Conservation (phyloP, 2,113 vertebrate species). For the Diphyllodes magnificus region DNA sequence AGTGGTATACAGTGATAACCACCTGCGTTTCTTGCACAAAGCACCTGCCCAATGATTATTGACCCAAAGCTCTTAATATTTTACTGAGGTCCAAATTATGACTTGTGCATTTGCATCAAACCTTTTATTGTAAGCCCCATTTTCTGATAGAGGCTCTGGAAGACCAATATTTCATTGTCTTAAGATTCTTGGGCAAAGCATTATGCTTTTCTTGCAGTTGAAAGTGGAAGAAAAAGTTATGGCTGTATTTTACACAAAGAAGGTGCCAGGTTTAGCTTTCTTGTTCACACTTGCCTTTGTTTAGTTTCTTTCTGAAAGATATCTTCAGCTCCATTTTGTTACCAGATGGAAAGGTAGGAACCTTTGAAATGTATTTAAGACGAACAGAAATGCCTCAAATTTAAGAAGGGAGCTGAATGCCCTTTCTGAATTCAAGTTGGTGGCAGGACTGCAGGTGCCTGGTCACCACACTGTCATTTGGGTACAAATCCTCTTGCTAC, state of each 20-base stretch:
- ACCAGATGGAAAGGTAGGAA: neutral
- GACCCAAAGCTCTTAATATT: neutral
- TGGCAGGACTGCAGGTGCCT: neutral
- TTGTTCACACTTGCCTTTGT: neutral
- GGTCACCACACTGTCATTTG: neutral
- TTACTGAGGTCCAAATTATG: neutral
- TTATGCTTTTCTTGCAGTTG: neutral
- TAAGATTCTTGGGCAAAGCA: neutral
- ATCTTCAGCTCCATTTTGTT: neutral
- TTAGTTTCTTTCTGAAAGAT: neutral
- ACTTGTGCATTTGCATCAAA: neutral
- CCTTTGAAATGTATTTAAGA: neutral
- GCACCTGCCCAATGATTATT: neutral
- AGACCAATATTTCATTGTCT: neutral
- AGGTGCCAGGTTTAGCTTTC: neutral
- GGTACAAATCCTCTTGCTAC: neutral
- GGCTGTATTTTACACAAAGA: neutral
- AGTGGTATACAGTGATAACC: neutral
- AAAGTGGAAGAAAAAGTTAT: neutral
- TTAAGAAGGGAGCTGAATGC: neutral
- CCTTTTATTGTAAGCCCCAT: neutral
- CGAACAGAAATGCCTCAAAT: neutral
- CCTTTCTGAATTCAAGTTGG: neutral
- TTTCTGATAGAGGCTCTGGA: neutral
- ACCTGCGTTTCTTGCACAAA: neutral